Base-by-base conservation (phyloP, 2,797 vertebrate genomes). In the Falco columbarius region DNA sequence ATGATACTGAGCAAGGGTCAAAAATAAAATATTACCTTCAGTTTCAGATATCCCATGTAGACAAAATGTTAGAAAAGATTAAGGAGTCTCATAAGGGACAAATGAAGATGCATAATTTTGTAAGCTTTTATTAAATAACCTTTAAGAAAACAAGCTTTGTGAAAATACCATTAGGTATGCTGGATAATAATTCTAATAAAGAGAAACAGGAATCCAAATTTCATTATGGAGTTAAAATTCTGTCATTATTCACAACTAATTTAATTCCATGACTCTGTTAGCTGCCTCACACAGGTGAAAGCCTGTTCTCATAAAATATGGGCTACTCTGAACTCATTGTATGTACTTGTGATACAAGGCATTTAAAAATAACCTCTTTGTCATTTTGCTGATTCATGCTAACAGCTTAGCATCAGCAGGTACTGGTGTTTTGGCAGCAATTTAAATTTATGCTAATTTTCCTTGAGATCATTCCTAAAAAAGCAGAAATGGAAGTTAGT, bases 381-480 rank as follows among this genome's bases (percentile, higher is more conserved):
- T 71, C 54, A 55, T 89, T 91, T 71, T 94, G 90, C 94, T 89
- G 94, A 95, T 76, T 96, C 83, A 96, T 0, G 1, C 47, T 89
- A 92, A 75, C 44, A 89, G 54, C 54, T 90, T 84, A 95, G 62
- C 46, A 88, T 86, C 62, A 86, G 82, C 65, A 87, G 73, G 65
- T 90, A 80, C 72, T 4, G 10, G 30, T 89, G 82, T 88, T 92
- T 94, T 86, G 73, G 58, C 54, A 95, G 79, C 56, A 91, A 88
- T 88, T 68, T 81, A 95, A 96, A 95, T 86, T 85, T 23, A 96
- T 95, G 91, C 22, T 94, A 79, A 95, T 96, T 92, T 83, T 88
- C 58, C 70, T 81, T 89, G 51, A 89, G 30, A 67, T 89, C 18
- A n/a, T 80, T 89, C 71, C 44, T 79, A 80, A 90, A 84, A 94